Evolutionary conservation across 2,797 vertebrate genomes (phyloP).

Genomic region (Sus cebifrons): DNA sequence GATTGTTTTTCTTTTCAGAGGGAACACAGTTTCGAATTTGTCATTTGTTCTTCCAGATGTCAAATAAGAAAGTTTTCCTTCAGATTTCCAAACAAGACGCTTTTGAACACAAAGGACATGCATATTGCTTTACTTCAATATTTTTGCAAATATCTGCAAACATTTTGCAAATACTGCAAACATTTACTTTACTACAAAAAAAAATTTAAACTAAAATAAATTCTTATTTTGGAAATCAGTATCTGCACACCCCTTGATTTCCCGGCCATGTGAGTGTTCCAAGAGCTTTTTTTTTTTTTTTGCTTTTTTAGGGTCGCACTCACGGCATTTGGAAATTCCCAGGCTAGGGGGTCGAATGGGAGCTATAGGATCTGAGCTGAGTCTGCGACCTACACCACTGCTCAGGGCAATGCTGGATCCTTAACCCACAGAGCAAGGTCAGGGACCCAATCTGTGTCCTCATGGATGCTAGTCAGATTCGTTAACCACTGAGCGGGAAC

Average conservation of each 20-base stretch:
- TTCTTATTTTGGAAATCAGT: conserved; percentile 24
- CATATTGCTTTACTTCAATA: conserved; percentile 18
- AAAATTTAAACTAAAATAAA: conserved; percentile 16
- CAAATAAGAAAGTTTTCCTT: background rate
- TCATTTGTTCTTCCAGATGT: conserved; percentile 24
- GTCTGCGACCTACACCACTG: too few relatives aligned
- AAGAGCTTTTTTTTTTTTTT: background rate
- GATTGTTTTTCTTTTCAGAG: conserved; percentile 1
- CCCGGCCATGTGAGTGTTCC: background rate
- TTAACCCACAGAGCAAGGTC: too few relatives aligned
- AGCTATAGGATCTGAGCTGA: too few relatives aligned
- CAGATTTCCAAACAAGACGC: background rate
- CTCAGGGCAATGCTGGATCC: too few relatives aligned
- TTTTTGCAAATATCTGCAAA: background rate
- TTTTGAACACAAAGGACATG: conserved; percentile 14
- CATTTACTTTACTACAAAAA: background rate
- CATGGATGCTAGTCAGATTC: too few relatives aligned
- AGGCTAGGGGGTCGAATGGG: too few relatives aligned
- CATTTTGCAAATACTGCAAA: too few relatives aligned
- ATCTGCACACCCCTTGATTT: background rate
- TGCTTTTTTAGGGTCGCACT: too few relatives aligned
- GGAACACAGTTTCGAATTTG: conserved; percentile 39
- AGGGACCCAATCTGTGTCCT: too few relatives aligned
- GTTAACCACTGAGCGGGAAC: too few relatives aligned
- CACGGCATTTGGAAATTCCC: too few relatives aligned